Base-by-base conservation (phyloP, 2,113 vertebrate genomes). In the Aegypius monachus region DNA sequence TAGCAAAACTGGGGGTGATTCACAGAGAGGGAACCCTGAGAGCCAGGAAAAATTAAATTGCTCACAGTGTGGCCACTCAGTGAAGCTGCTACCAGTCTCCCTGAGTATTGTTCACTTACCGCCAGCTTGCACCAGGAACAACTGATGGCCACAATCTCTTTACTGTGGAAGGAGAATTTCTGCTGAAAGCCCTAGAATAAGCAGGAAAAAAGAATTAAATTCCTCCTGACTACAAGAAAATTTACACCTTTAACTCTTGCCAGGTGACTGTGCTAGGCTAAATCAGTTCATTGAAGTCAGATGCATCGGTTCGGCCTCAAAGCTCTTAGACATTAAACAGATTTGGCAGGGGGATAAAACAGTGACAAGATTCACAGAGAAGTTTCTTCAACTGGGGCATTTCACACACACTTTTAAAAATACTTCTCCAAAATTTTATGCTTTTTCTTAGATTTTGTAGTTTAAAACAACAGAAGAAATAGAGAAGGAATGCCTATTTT, bases 121-220 rank as follows among this genome's bases (percentile, higher is more conserved):
- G 99, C 99, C 97, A 99, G 99, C 98, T 99, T 99, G 97, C 99
- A 99, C 99, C 99, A 99, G 43, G 99, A 99, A 82, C 99, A 99
- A 91, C 99, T 99, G 98, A 99, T 99, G 79, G 99, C 99, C 96
- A 99, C 99, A 68, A 99, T 99, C 98, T 99, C 99, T 98, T 99
- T 99, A 97, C 99, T 99, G 95, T 99, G 99, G 98, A 99, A 99
- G 96, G 98, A 98, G 97, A 99, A 99, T 97, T 99, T 99, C 97
- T 99, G 99, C 88, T 99, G 99, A 97, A 99, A 99, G 88, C 99
- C 99, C 99, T 99, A 81, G 70, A 92, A 97, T 61, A 90, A 95
- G 26, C 73, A 93, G 72, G 7, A 63, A 27, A 66, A 96, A 81
- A 68, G 0, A 3, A 75, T 83, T 94, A 32, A 73, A 83, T 61